Conservation (phyloP, 2,888 invertebrate species). For the Neoscelio sp. region DNA sequence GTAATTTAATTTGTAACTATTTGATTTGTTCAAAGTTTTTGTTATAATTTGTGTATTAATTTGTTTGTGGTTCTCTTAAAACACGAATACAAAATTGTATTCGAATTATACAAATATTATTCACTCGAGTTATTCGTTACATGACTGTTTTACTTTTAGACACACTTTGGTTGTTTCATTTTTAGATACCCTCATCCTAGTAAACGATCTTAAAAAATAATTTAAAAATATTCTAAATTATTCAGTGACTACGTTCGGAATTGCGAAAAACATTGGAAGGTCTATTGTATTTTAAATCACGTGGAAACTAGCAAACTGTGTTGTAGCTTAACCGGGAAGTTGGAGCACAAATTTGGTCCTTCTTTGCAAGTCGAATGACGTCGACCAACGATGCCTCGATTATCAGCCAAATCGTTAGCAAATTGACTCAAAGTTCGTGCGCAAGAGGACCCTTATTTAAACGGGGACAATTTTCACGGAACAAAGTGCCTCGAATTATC, state of each 20-base stretch:
- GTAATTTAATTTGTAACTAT: too few relatives aligned
- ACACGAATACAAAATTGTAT: too few relatives aligned
- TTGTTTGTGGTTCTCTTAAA: too few relatives aligned
- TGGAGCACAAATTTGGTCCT: slow-evolving; percentile 35
- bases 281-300: too few relatives aligned
- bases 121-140: too few relatives aligned
- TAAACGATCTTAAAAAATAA: too few relatives aligned
- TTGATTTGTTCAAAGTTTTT: too few relatives aligned
- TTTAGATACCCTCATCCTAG: too few relatives aligned
- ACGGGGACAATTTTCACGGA: slow-evolving; percentile 42
- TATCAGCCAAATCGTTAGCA: slow-evolving; percentile 58
- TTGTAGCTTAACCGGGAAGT: slow-evolving; percentile 44
- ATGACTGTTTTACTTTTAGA: too few relatives aligned
- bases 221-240: slow-evolving; percentile 26
- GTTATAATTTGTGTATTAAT: too few relatives aligned
- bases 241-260: slow-evolving; percentile 6
- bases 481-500: slow-evolving; percentile 48
- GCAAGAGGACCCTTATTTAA: slow-evolving; percentile 30
- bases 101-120: too few relatives aligned
- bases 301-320: slow-evolving; percentile 35
- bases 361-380: slow-evolving; percentile 60
- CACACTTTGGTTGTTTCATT: too few relatives aligned
- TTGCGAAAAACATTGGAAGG: slow-evolving; percentile 29
- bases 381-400: slow-evolving; percentile 30
- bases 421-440: slow-evolving; percentile 55